Conservation (phyloP, 2,888 invertebrate species). For the Serrognathus titanus region DNA sequence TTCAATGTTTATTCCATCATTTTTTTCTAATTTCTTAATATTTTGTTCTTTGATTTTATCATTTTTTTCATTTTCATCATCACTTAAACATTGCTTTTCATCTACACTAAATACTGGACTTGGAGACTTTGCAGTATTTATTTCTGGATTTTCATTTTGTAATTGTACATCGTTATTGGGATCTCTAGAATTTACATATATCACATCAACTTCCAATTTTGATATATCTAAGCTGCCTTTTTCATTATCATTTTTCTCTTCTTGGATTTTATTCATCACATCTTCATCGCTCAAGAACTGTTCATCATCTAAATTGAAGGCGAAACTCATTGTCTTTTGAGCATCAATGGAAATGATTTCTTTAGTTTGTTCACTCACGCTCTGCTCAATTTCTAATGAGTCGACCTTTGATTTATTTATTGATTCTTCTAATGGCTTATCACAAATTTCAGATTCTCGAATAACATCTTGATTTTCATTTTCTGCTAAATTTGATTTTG, state of each 20-base stretch:
- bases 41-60: slow-evolving; percentile 2
- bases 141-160: not conserved
- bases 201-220: not conserved
- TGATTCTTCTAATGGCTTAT: not conserved
- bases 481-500: not conserved
- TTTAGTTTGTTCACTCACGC: not conserved
- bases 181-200: not conserved
- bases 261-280: not conserved
- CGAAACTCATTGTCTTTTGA: not conserved
- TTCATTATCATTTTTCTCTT: not conserved
- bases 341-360: not conserved
- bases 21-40: too few species aligned
- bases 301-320: not conserved
- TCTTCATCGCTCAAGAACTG: not conserved
- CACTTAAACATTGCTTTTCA: not conserved
- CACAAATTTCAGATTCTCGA: not conserved
- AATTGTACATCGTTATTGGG: not conserved
- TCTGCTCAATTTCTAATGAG: not conserved
- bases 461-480: not conserved
- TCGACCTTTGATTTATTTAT: not conserved
- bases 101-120: slow-evolving; percentile 9
- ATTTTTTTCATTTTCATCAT: slow-evolving; percentile 1
- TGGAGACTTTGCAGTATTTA: not conserved
- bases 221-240: not conserved
- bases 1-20: not conserved